Conservation (phyloP, 37 sponge, comb jelly and placozoan genomes). For the Cladorhizidae sp. region DNA sequence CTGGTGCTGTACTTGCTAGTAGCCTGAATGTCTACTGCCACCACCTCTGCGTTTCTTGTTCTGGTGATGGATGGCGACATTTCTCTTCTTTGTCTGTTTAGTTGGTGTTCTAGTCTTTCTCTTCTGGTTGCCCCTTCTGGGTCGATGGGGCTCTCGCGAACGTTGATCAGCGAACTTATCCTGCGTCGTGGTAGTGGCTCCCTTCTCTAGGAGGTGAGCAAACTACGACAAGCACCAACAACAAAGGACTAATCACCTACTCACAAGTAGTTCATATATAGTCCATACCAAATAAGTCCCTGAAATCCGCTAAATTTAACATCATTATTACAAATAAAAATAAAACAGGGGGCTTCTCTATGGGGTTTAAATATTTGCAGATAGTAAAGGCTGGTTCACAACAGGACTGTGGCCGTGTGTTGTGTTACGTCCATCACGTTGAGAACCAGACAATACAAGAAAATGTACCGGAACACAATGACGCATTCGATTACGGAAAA, state of each 20-base stretch:
- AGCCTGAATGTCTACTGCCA: not conserved
- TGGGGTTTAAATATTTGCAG: no score
- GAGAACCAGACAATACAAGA: no score
- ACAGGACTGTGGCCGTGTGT: no score
- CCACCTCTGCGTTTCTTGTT: not conserved
- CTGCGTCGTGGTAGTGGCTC: not conserved
- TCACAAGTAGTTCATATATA: no score
- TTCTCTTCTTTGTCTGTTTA: not conserved
- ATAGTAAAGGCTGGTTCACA: no score
- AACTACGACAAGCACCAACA: slow-evolving; percentile 19
- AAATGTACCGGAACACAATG: no score
- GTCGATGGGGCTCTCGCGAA: not conserved
- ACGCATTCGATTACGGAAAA: no score
- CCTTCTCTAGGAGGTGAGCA: slow-evolving; percentile 59
- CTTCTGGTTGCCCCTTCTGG: not conserved
- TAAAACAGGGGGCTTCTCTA: no score
- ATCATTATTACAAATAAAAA: no score
- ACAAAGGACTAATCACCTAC: not conserved
- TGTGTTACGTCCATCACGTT: no score
- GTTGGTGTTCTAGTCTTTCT: not conserved
- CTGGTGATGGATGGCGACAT: not conserved
- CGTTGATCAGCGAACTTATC: not conserved
- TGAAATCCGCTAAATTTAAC: no score
- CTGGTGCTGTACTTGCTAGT: not conserved
- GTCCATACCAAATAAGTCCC: no score